Conservation (phyloP, 2,888 invertebrate species). For the Apamea anceps region DNA sequence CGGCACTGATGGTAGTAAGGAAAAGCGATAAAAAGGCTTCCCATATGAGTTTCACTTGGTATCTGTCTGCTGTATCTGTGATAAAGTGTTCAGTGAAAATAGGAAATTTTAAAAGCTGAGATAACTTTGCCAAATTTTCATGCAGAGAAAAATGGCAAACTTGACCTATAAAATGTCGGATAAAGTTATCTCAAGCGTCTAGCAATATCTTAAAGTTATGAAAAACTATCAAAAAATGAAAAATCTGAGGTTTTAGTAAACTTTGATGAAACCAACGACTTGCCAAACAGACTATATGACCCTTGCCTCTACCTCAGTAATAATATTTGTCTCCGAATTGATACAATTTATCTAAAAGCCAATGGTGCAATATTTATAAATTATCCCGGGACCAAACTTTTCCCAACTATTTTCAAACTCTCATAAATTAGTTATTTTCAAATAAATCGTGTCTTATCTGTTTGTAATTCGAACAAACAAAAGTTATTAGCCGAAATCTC, state of each 20-base stretch:
- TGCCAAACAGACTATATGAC: neutral
- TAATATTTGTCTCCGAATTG: neutral
- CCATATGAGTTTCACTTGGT: conserved; percentile 3
- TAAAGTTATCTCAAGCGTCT: neutral
- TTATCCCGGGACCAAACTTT: neutral
- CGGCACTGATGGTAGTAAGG: neutral
- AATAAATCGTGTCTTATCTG: conserved; percentile 2
- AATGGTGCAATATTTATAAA: neutral
- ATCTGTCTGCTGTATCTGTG: conserved; percentile 2
- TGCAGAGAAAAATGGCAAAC: neutral
- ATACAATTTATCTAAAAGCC: neutral
- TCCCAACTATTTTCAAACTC: conserved; percentile 3
- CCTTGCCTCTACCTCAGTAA: neutral
- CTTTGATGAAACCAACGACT: neutral
- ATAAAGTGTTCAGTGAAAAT: conserved; percentile 4
- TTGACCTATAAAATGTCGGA: neutral
- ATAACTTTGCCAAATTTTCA: neutral
- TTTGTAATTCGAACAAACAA: neutral
- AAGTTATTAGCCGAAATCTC: neutral
- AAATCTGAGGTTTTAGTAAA: no score
- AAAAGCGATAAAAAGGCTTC: conserved; percentile 7
- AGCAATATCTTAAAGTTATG: neutral
- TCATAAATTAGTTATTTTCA: conserved; percentile 5
- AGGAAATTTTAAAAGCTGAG: neutral
- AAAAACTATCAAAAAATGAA: neutral